phyloP scores from a whole-genome alignment of 2,797 vertebrate genomes.

The Chaenodraco wilsoni region DNA sequence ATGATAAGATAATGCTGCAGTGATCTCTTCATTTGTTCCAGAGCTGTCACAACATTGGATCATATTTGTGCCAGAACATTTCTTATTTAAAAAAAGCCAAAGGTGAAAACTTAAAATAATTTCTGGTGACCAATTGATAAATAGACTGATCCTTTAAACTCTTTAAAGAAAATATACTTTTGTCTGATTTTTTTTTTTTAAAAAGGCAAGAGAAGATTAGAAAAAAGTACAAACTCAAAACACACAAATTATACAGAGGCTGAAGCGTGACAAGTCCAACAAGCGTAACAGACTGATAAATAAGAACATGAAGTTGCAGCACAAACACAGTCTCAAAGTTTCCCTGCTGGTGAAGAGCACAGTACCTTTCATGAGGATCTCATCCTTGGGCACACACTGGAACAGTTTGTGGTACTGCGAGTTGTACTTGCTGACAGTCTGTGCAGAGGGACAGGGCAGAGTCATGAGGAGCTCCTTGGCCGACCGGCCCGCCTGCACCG shows the following conservation, averaged over 20 bases:
- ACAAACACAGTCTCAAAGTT: background rate
- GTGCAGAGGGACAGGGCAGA: constrained; percentile 84
- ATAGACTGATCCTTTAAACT: background rate
- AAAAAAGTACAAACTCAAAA: background rate
- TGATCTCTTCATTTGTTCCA: too few species aligned
- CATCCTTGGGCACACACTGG: constrained; percentile 92
- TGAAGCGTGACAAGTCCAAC: background rate
- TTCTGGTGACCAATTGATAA: background rate
- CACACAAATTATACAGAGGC: background rate
- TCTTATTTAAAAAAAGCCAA: background rate
- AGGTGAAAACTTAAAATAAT: background rate
- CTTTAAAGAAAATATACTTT: background rate
- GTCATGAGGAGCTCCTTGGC: constrained; percentile 81
- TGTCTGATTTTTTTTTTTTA: too few species aligned
- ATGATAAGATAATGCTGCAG: too few species aligned
- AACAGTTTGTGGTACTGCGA: constrained; percentile 96
- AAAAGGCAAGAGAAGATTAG: background rate
- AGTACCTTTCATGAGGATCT: constrained; percentile 95
- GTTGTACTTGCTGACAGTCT: constrained; percentile 95
- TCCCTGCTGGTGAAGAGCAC: background rate
- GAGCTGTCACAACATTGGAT: background rate
- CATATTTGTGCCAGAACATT: too few species aligned
- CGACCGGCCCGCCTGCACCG: constrained; percentile 70
- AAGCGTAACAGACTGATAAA: background rate
- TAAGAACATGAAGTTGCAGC: background rate